Conservation (phyloP, 2,888 invertebrate species). For the Lepeophtheirus nordmannii region DNA sequence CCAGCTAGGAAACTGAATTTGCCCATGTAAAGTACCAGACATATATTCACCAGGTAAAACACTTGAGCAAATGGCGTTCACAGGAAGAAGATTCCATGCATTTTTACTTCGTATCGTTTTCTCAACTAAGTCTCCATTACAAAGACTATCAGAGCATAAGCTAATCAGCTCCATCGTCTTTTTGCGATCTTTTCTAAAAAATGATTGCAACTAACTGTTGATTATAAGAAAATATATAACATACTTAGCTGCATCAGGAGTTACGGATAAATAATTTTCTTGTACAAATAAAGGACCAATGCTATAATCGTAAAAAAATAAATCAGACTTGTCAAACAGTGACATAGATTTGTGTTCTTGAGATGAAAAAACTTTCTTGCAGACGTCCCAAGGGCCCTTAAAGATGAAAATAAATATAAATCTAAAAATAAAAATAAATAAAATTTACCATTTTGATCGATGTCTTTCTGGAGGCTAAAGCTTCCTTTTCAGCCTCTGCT, state of each 20-base stretch:
- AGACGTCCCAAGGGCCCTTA: slow-evolving; percentile 83
- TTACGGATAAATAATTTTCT: slow-evolving; percentile 77
- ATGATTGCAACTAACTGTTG: not conserved
- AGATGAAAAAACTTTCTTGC: slow-evolving; percentile 67
- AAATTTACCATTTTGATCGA: slow-evolving; percentile 14
- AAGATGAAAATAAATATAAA: slow-evolving; percentile 26
- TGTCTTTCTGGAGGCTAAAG: slow-evolving; percentile 52
- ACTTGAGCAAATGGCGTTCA: slow-evolving; percentile 67
- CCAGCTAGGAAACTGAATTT: slow-evolving; percentile 86
- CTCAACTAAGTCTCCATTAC: slow-evolving; percentile 69
- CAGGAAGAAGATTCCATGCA: slow-evolving; percentile 68
- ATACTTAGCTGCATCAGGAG: slow-evolving; percentile 50
- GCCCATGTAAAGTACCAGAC: slow-evolving; percentile 58
- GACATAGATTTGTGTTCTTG: slow-evolving; percentile 61
- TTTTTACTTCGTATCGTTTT: slow-evolving; percentile 53
- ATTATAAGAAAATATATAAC: not conserved
- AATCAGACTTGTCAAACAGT: slow-evolving; percentile 62
- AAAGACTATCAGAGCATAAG: slow-evolving; percentile 67
- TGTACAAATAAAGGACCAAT: slow-evolving; percentile 92
- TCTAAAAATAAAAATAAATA: not conserved
- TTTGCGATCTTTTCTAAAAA: slow-evolving; percentile 35
- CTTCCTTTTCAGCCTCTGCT: slow-evolving; percentile 42
- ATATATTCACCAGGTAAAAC: slow-evolving; percentile 75
- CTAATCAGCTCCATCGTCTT: slow-evolving; percentile 53
- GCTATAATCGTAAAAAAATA: slow-evolving; percentile 92